Evolutionary conservation across 1,140 invertebrate genomes (phyloP), one percentile per base, ranked within the genome.

Genomic region (Papilio dardanus): DNA sequence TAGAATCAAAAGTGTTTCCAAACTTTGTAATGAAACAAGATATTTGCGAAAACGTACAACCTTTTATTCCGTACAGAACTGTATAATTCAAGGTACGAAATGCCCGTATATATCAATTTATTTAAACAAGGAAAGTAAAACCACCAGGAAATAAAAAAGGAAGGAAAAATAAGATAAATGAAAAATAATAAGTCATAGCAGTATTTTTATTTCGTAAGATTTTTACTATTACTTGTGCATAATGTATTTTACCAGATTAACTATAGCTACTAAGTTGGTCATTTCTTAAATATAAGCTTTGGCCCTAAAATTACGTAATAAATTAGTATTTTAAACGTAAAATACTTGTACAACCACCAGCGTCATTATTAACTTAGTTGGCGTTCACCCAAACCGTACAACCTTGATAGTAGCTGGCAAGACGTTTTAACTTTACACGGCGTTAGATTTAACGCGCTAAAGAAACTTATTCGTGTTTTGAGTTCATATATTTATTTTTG

Each of bases 1-100:
- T 12, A 35, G 12, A 37, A 19, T 8, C 8, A n/a, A 40, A 69
- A 69, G 21, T 40, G 12, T 69, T 35, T 19, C 3, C 3, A 40
- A 69, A 69, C 35, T 42, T 69, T 69, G 3, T 35, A 69, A 40
- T 16, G 31, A 69, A 24, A 24, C n/a, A 69, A 69, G 42, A 40
- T 69, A 16, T 21, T 19, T 3, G 35, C 12, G 5, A 62, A 62
- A 62, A 0, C 10, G 14, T 28, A 0, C 2, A 62, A 62, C 10
- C 14, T 28, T 62, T 62, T 62, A 28, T 10, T 62, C 54, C 3
- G 30, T 16, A 5, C 24, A 7, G 7, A n/a, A n/a, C 12, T 24
- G 21, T 42, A 42, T 16, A 3, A 42, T 42, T n/a, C 16, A n/a
- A 42, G 16, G 40, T 0, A 42, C 3, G 16, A 42, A 42, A 35